Evolutionary conservation across 2,888 invertebrate species (phyloP).

Genomic region (Eupithecia subfuscata): DNA sequence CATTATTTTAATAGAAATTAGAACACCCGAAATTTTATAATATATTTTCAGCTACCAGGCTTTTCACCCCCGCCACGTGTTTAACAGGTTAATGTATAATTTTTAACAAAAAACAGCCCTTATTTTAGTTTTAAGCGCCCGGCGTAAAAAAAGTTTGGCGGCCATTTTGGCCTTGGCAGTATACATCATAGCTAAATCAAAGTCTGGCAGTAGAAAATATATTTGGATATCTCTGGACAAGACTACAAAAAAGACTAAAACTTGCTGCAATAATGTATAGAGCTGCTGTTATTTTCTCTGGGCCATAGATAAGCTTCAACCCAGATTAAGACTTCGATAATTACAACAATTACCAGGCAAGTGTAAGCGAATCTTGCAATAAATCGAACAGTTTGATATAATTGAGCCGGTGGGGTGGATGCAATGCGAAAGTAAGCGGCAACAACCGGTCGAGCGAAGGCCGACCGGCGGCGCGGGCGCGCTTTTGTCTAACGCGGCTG

Average conservation of each 20-base stretch:
- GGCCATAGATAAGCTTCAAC: not conserved
- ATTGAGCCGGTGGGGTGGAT: conserved; percentile 50
- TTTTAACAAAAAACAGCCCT: no score
- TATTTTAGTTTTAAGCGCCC: no score
- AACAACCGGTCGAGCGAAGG: conserved; percentile 79
- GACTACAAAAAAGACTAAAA: not conserved
- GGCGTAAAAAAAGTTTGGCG: no score
- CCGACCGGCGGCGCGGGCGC: conserved; percentile 64
- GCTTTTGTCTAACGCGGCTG: conserved; percentile 72
- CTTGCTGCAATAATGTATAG: not conserved
- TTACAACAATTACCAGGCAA: conserved; percentile 29
- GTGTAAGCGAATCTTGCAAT: conserved; percentile 44
- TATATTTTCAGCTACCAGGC: no score
- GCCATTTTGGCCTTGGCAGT: no score
- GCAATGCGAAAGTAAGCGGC: conserved; percentile 80
- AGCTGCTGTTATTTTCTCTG: not conserved
- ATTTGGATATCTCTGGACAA: not conserved
- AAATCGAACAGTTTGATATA: conserved; percentile 59
- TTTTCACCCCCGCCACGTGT: no score
- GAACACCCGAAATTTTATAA: no score
- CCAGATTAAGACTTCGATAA: conserved; percentile 7
- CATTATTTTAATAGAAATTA: not conserved
- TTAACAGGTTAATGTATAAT: no score
- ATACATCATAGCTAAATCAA: no score
- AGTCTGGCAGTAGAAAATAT: no score